phyloP scores from a whole-genome alignment of 2,888 invertebrate genomes.

The Melinaea menophilus region DNA sequence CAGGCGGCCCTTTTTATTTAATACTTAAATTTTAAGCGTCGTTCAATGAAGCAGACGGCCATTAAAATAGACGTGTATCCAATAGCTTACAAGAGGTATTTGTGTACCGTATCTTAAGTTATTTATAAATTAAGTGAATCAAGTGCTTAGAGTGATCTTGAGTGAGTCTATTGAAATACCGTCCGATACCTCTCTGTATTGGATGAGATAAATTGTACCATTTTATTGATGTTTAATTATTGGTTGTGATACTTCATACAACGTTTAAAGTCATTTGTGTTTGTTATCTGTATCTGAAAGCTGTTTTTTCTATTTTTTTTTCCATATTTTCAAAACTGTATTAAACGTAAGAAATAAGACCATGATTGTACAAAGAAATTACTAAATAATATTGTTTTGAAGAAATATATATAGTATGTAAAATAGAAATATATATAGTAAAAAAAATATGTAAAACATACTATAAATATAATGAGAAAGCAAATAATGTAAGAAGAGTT shows the following conservation, averaged over 20 bases:
- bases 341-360: no score
- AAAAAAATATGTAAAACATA: no score
- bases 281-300: no score
- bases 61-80: conserved; percentile 4
- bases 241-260: neutral
- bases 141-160: conserved; percentile 34
- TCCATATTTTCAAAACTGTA: no score
- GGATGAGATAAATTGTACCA: conserved; percentile 1
- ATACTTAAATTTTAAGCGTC: conserved; percentile 1
- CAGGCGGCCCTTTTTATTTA: neutral
- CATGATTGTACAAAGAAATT: no score
- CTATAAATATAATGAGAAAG: no score
- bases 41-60: neutral
- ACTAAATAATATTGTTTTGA: no score
- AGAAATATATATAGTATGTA: no score
- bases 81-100: conserved; percentile 33
- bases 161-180: conserved; percentile 26
- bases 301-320: no score
- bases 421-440: no score
- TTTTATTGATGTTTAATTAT: conserved; percentile 12
- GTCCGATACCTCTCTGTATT: conserved; percentile 19
- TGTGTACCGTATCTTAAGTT: conserved; percentile 37
- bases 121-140: conserved; percentile 42
- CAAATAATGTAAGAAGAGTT: no score
- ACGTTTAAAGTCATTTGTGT: no score